Base-by-base conservation (phyloP, 2,113 vertebrate genomes). In the Alethe diademata region DNA sequence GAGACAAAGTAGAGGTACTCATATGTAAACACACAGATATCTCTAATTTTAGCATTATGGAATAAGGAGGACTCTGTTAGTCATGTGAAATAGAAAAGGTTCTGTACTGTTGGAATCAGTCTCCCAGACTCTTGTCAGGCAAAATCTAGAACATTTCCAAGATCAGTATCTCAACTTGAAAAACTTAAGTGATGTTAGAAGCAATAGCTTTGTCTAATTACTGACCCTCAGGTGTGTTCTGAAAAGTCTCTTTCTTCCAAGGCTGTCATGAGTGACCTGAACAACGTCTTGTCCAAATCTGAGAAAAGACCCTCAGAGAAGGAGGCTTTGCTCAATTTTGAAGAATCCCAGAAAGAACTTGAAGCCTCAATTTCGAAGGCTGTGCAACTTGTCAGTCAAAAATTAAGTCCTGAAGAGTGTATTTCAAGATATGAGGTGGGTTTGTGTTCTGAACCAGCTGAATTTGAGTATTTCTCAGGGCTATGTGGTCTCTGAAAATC, bases 1-100 rank as follows among this genome's bases (percentile, higher is more conserved):
- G 98, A 62, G 95, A 98, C 53, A 98, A 98, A 96, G 97, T 98
- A 83, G 98, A 99, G 99, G 99, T 98, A 89, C 60, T 40, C 10
- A 4, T 86, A 86, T 14, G 24, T 88, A 20, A 80, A 54, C n/a
- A 33, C 19, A 75, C 9, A 60, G 19, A 14, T 78, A 25, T 29
- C n/a, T 78, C 82, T 79, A 7, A 36, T 75, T 66, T 91, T 86
- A 53, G 22, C 67, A 19, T 33, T 13, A 2, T 71, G 25, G 36
- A 36, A 24, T 86, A 51, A 54, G 14, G 29, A 71, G 62, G 31
- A 47, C 3, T 66, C 14, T 95, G 75, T 73, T 38, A 51, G 20
- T 45, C 60, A 56, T 42, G 4, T 76, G 38, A 95, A 86, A 50
- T 66, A 88, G 10, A 57, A 78, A 40, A 82, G 2, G 8, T 53